These are phyloP conservation scores for Platichthys stellatus DNA, from an alignment of 2,113 vertebrate genomes.

Conservation along the genomic window DNA sequence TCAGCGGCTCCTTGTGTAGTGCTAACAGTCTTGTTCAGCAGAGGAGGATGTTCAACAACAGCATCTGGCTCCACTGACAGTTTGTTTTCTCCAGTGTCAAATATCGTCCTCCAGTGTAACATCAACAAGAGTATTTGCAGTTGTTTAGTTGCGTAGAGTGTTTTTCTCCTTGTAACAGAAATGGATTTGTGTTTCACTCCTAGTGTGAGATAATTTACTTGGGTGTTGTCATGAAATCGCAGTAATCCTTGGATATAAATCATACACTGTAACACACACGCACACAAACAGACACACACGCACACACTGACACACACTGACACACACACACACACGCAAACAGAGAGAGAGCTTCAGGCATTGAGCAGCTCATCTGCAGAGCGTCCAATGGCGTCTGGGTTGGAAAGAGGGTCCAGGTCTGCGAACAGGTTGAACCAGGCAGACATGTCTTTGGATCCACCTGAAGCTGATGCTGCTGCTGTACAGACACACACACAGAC, in stretches of 20 bases:
- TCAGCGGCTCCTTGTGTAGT: slow-evolving; percentile 12
- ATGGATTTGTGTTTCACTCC: neutral
- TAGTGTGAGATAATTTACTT: slow-evolving; percentile 15
- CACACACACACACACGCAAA: neutral
- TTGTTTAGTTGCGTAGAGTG: neutral
- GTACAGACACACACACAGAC: neutral
- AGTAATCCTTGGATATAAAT: neutral
- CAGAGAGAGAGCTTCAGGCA: slow-evolving; percentile 65
- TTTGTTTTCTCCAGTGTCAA: neutral
- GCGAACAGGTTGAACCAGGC: slow-evolving; percentile 86
- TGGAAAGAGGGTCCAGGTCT: slow-evolving; percentile 87
- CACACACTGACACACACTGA: neutral
- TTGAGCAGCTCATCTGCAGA: slow-evolving; percentile 84
- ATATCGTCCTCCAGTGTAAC: neutral
- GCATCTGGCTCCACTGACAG: neutral
- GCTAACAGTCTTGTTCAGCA: too few species aligned
- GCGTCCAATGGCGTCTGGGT: slow-evolving; percentile 85
- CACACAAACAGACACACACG: neutral
- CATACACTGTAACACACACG: neutral
- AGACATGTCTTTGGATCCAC: slow-evolving; percentile 82
- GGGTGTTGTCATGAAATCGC: neutral
- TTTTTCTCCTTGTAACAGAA: neutral
- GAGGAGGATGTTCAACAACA: too few species aligned
- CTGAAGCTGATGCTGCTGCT: slow-evolving; percentile 61
- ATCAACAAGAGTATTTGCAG: neutral